A percentile compares a stretch with the other conserved stretches of the same genome.
phyloP scores from a whole-genome alignment of 2,888 invertebrate species.

The Nephrocerus scutellatus region DNA sequence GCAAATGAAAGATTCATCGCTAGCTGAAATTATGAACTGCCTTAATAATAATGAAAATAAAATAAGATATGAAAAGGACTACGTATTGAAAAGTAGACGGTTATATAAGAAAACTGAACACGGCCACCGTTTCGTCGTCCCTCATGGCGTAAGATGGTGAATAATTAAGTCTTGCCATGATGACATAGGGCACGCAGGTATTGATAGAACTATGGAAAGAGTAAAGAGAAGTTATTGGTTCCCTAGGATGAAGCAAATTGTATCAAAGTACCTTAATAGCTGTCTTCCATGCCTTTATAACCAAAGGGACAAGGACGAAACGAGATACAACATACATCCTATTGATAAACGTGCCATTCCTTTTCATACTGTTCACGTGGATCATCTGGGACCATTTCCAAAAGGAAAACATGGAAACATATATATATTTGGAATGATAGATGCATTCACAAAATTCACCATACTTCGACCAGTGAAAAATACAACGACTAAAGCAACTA shows the following conservation, averaged over 20 bases:
- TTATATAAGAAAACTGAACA: slow-evolving; percentile 9
- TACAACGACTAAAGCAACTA: slow-evolving; percentile 11
- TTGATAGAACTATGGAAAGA: slow-evolving; percentile 11
- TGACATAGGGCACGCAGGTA: slow-evolving; percentile 14
- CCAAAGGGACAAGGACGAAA: slow-evolving; percentile 14
- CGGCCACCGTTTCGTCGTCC: slow-evolving; percentile 10
- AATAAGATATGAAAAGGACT: slow-evolving; percentile 8
- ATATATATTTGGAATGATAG: slow-evolving; percentile 14
- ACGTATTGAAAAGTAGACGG: slow-evolving; percentile 5
- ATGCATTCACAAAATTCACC: slow-evolving; percentile 12
- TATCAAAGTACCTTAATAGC: slow-evolving; percentile 15
- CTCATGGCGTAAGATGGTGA: slow-evolving; percentile 9
- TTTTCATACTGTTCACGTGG: slow-evolving; percentile 34
- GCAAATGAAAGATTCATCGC: slow-evolving; percentile 6
- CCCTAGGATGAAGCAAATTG: slow-evolving; percentile 9
- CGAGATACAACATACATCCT: slow-evolving; percentile 12
- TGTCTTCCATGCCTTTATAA: slow-evolving; percentile 19
- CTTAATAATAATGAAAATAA: not conserved
- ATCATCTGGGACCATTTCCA: slow-evolving; percentile 35
- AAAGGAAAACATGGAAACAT: slow-evolving; percentile 21
- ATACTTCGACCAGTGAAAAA: slow-evolving; percentile 15
- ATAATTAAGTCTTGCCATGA: slow-evolving; percentile 14
- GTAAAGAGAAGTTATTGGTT: slow-evolving; percentile 7
- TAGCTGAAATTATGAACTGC: slow-evolving; percentile 2
- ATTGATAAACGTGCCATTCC: slow-evolving; percentile 18